Evolutionary conservation across 2,797 vertebrate species (phyloP).

Genomic region (Lacerta viridis): DNA sequence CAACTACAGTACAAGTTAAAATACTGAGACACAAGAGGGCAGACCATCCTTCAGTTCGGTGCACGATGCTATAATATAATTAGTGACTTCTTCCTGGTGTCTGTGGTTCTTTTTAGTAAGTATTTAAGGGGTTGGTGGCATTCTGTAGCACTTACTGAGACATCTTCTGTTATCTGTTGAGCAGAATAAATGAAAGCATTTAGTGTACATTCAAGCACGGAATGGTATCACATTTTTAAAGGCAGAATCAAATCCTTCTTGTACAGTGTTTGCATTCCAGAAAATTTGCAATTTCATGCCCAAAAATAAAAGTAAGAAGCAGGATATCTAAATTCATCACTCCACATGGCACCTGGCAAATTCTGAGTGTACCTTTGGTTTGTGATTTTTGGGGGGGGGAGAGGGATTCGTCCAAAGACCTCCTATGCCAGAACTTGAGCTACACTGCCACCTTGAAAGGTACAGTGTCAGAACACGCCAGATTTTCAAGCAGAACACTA

Average conservation of each 20-base stretch:
- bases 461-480: neutral
- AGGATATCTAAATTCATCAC: conserved; percentile 39
- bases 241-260: conserved; percentile 13
- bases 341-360: neutral
- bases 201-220: conserved; percentile 37
- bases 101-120: conserved; percentile 42
- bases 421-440: neutral
- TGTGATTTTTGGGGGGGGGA: too few species aligned
- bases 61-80: conserved; percentile 25
- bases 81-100: neutral
- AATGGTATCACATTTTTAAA: conserved; percentile 34
- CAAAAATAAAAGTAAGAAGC: conserved; percentile 34
- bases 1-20: conserved; percentile 49
- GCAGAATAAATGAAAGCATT: conserved; percentile 67
- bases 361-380: too few species aligned
- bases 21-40: conserved; percentile 50
- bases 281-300: neutral
- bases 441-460: neutral
- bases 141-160: conserved; percentile 55
- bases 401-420: neutral
- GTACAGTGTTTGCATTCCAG: neutral
- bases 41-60: conserved; percentile 38
- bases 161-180: conserved; percentile 72
- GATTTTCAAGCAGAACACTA: neutral
- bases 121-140: conserved; percentile 48